phyloP scores from a whole-genome alignment of 2,113 vertebrate genomes.

The Tetraodon nigroviridis region DNA sequence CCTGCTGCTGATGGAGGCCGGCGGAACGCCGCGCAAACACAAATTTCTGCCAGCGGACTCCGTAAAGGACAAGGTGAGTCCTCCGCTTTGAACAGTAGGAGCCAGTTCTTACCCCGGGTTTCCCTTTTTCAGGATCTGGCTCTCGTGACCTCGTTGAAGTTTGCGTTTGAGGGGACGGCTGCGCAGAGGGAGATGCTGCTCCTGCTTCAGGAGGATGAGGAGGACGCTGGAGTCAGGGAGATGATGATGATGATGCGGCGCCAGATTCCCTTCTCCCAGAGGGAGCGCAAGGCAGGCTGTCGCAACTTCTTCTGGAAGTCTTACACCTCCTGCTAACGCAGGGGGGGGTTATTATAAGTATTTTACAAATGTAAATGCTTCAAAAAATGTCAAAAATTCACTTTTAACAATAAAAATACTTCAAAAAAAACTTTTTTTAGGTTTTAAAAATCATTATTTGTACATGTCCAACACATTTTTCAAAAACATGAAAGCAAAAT shows the following conservation, averaged over 20 bases:
- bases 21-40: conserved; percentile 39
- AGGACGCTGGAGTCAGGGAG: conserved; percentile 29
- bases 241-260: conserved; percentile 53
- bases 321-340: conserved; percentile 75
- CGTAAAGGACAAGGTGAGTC: conserved; percentile 56
- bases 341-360: neutral
- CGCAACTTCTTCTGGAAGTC: conserved; percentile 82
- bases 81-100: too few relatives aligned
- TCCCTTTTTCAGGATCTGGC: conserved; percentile 52
- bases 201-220: conserved; percentile 33
- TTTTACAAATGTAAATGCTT: too few relatives aligned
- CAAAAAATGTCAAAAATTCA: too few relatives aligned
- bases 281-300: conserved; percentile 76
- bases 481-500: too few relatives aligned
- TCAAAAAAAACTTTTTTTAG: too few relatives aligned
- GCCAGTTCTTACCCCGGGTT: neutral
- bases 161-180: conserved; percentile 51
- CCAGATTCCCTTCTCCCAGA: conserved; percentile 61
- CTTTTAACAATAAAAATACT: too few relatives aligned
- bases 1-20: conserved; percentile 47
- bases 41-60: conserved; percentile 44
- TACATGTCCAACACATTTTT: too few relatives aligned
- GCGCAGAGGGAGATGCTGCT: conserved; percentile 27
- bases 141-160: conserved; percentile 54
- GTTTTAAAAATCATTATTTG: too few relatives aligned